These are phyloP conservation scores for Andrena cerasifolii DNA, from an alignment of 1,140 invertebrate genomes.

Conservation along the genomic window DNA sequence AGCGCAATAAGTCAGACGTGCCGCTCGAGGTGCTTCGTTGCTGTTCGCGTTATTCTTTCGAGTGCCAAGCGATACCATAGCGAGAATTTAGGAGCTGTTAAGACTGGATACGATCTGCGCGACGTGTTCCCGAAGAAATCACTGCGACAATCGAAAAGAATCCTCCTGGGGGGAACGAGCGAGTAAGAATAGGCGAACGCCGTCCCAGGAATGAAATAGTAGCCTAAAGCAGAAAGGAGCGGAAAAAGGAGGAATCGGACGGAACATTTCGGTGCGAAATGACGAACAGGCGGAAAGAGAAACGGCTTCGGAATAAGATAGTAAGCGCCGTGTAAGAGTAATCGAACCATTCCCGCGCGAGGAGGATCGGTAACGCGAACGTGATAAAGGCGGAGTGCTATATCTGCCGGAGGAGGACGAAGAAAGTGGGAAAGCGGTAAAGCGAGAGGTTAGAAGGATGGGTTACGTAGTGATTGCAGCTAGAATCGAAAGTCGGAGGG, in stretches of 20 bases:
- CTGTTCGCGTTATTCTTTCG: too few relatives aligned
- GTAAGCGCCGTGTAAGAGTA: slow-evolving; percentile 69
- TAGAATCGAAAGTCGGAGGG: slow-evolving; percentile 54
- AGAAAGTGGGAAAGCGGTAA: slow-evolving; percentile 13
- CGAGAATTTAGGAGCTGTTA: slow-evolving; percentile 14
- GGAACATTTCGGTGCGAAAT: slow-evolving; percentile 58
- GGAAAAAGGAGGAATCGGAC: slow-evolving; percentile 41
- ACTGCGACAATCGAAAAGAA: neutral
- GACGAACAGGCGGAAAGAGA: slow-evolving; percentile 58
- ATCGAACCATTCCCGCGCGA: slow-evolving; percentile 66
- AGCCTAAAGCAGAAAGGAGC: slow-evolving; percentile 1
- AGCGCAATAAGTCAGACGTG: too few relatives aligned
- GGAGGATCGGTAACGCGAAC: slow-evolving; percentile 63
- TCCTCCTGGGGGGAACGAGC: slow-evolving; percentile 6
- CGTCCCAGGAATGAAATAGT: slow-evolving; percentile 30
- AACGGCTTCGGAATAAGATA: slow-evolving; percentile 68
- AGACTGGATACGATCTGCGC: too few relatives aligned
- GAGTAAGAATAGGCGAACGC: too few relatives aligned
- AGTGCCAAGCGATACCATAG: neutral
- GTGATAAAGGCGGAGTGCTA: slow-evolving; percentile 71
- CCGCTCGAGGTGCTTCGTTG: neutral
- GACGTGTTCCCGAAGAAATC: slow-evolving; percentile 13
- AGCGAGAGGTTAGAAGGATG: slow-evolving; percentile 37
- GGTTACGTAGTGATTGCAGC: slow-evolving; percentile 69
- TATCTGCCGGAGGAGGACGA: slow-evolving; percentile 35